Base-by-base conservation (phyloP, 1,140 invertebrate species). In the Popillia japonica region DNA sequence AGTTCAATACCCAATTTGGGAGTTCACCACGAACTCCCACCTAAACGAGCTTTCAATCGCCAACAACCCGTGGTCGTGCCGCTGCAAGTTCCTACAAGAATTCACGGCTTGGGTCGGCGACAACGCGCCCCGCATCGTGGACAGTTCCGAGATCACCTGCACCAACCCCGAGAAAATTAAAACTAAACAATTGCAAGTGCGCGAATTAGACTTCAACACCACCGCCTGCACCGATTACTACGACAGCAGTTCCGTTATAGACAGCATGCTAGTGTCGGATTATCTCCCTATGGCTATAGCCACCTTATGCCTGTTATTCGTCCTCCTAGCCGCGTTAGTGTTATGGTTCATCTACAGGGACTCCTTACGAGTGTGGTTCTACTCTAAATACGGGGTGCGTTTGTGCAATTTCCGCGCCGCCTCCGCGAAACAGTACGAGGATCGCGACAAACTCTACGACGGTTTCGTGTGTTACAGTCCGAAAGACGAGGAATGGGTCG, bases 381-480 rank as follows among this genome's bases (percentile, higher is more conserved):
- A 95, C 84, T 93, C 95, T 2, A 93, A 94, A 78, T 97, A 96
- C 87, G 95, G 95, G 3, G 90, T 96, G 0, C 89, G 95, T 22
- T 90, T 96, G 40, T 94, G 93, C 80, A 92, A 85, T 87, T 91
- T 87, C 83, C 88, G 82, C 83, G 88, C 79, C 78, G 88, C 77
- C 6, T 86, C 84, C 11, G 85, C 86, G 20, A 89, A 88, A 81
- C 87, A 88, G 78, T 92, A 90, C 83, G 93, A 94, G 84, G 94
- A 95, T 80, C 91, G 92, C 72, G 94, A 96, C 83, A 96, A 96
- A 82, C 88, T 96, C 10, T 98, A 96, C 87, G 97, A 98, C 85
- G 96, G 95, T 44, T 98, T 97, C 86, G 93, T 98, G 3, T 93
- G 96, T 79, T 98, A 98, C 88, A 96, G 95, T 79, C 94, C 95